These are phyloP conservation scores for Leucozona laternaria DNA, from an alignment of 2,888 invertebrate genomes.

Conservation along the genomic window DNA sequence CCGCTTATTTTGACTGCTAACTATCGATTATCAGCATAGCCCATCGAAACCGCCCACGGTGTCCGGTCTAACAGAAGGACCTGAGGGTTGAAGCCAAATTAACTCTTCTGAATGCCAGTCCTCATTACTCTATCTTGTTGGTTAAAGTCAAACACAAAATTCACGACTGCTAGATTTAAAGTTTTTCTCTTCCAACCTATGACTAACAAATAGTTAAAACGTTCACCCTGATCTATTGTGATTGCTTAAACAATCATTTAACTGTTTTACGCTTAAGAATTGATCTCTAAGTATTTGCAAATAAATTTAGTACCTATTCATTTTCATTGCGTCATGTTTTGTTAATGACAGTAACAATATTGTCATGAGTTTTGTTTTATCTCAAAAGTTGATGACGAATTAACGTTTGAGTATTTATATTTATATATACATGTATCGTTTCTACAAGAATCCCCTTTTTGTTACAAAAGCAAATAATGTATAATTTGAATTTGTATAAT, in stretches of 20 bases:
- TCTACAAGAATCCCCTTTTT: neutral
- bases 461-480: neutral
- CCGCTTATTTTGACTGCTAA: too few species aligned
- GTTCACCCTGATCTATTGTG: neutral
- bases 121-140: neutral
- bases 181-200: neutral
- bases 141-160: neutral
- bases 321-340: conserved; percentile 25
- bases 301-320: conserved; percentile 13
- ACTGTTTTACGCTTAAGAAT: conserved; percentile 20
- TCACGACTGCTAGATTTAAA: neutral
- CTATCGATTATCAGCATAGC: neutral
- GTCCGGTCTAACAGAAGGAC: neutral
- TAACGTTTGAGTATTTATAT: neutral
- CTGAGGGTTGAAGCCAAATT: neutral
- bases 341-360: neutral
- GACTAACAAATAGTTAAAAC: neutral
- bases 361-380: neutral
- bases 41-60: neutral
- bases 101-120: neutral
- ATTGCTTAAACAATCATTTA: conserved; percentile 23
- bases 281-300: conserved; percentile 12
- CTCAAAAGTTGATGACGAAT: neutral
- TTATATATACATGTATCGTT: neutral
- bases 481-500: neutral